Evolutionary conservation across 1,140 invertebrate species (phyloP).

Genomic region (Mya arenaria): DNA sequence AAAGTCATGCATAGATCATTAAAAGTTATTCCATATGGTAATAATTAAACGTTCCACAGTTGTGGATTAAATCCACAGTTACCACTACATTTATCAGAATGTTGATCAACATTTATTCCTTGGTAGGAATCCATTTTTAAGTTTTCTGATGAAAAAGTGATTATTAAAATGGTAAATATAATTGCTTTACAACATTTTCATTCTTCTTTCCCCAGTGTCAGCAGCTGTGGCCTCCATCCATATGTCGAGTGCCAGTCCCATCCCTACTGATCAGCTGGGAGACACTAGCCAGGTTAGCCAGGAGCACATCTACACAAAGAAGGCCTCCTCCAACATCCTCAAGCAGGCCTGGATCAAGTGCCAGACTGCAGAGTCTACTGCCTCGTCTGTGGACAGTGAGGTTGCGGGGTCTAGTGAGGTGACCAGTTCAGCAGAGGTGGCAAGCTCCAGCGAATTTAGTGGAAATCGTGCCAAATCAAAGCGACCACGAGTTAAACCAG

Average conservation of each 20-base stretch:
- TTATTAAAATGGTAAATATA: too few species aligned
- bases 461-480: slow-evolving; percentile 26
- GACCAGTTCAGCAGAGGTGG: slow-evolving; percentile 33
- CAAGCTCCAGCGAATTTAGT: slow-evolving; percentile 33
- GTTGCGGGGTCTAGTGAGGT: slow-evolving; percentile 2
- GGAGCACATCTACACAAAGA: slow-evolving; percentile 34
- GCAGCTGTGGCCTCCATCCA: slow-evolving; percentile 53
- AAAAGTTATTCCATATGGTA: too few species aligned
- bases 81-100: too few species aligned
- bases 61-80: too few species aligned
- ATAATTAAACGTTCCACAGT: too few species aligned
- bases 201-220: slow-evolving; percentile 41
- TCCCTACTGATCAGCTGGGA: slow-evolving; percentile 35
- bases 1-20: too few species aligned
- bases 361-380: slow-evolving; percentile 27
- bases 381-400: slow-evolving; percentile 43
- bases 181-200: too few species aligned
- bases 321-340: slow-evolving; percentile 17
- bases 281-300: slow-evolving; percentile 4
- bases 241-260: slow-evolving; percentile 39
- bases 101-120: too few species aligned
- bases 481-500: slow-evolving; percentile 47
- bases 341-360: slow-evolving; percentile 56
- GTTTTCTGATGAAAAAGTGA: too few species aligned
- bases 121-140: too few species aligned